These are phyloP conservation scores for Eristalinus sepulchralis DNA, from an alignment of 2,888 invertebrate genomes.

Conservation along the genomic window DNA sequence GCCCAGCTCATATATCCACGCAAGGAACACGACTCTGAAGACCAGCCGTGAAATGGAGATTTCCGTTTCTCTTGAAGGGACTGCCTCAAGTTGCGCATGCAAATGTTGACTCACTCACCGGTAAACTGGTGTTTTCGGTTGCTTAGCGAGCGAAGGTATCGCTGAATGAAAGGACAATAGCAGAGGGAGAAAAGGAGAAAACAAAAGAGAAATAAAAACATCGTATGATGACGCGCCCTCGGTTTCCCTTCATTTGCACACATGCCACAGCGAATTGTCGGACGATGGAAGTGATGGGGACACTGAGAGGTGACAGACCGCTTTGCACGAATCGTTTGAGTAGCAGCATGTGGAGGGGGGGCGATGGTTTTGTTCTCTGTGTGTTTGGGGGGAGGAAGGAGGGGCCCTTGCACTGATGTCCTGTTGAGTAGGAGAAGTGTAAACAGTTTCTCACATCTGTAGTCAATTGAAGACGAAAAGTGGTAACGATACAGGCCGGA, in stretches of 20 bases:
- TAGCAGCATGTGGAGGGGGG: neutral
- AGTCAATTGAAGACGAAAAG: too few species aligned
- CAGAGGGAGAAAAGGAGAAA: neutral
- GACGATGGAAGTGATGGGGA: neutral
- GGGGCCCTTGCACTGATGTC: too few species aligned
- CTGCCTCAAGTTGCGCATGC: slow-evolving; percentile 27
- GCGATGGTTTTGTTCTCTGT: neutral
- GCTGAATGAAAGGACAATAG: neutral
- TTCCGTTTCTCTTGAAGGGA: neutral
- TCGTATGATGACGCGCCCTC: neutral
- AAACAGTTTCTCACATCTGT: too few species aligned
- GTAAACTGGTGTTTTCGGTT: neutral
- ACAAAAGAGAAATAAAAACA: neutral
- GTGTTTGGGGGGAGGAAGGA: too few species aligned
- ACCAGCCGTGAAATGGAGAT: neutral
- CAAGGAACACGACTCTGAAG: neutral
- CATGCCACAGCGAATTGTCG: neutral
- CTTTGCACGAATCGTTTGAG: neutral
- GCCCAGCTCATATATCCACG: too few species aligned
- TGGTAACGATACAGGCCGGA: too few species aligned
- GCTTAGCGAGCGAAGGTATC: neutral
- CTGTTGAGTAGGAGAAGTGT: too few species aligned
- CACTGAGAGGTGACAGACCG: neutral
- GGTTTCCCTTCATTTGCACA: neutral
- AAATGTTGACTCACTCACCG: slow-evolving; percentile 17